These are phyloP conservation scores for Mnemiopsis leidyi DNA, from an alignment of 37 sponge, comb jelly and placozoan genomes.

Conservation along the genomic window DNA sequence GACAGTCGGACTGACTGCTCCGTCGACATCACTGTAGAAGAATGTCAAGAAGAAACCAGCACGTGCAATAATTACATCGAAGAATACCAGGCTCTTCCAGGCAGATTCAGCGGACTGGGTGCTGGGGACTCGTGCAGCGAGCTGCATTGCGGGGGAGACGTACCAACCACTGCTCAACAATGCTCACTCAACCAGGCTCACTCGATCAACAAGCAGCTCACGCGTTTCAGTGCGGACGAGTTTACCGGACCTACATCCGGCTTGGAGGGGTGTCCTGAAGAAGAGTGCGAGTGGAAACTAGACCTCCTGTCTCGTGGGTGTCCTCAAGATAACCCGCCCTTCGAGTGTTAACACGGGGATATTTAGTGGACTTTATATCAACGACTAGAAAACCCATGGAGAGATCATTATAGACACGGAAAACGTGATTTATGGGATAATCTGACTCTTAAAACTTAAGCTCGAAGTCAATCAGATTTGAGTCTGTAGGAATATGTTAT, in stretches of 20 bases:
- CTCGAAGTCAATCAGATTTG: too few species aligned
- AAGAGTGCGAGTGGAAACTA: conserved; percentile 46
- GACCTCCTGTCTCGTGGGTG: conserved; percentile 6
- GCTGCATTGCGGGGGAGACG: background rate
- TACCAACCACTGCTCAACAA: background rate
- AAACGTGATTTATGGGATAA: too few species aligned
- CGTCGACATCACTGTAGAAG: background rate
- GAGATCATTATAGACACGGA: too few species aligned
- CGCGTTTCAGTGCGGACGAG: background rate
- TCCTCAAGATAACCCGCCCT: conserved; percentile 26
- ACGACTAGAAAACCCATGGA: too few species aligned
- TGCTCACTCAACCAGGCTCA: conserved; percentile 29
- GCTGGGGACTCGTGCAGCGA: background rate
- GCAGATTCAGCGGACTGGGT: background rate
- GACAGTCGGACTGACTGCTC: background rate
- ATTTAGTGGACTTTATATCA: too few species aligned
- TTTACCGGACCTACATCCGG: background rate
- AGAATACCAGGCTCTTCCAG: background rate
- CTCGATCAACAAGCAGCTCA: background rate
- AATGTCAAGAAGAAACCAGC: background rate
- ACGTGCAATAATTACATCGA: background rate
- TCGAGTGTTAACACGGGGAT: conserved; percentile 14
- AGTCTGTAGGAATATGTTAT: too few species aligned
- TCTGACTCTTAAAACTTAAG: too few species aligned
- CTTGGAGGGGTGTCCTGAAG: background rate